These are phyloP conservation scores for Sterna hirundo DNA, from an alignment of 2,113 vertebrate species.

Conservation along the genomic window DNA sequence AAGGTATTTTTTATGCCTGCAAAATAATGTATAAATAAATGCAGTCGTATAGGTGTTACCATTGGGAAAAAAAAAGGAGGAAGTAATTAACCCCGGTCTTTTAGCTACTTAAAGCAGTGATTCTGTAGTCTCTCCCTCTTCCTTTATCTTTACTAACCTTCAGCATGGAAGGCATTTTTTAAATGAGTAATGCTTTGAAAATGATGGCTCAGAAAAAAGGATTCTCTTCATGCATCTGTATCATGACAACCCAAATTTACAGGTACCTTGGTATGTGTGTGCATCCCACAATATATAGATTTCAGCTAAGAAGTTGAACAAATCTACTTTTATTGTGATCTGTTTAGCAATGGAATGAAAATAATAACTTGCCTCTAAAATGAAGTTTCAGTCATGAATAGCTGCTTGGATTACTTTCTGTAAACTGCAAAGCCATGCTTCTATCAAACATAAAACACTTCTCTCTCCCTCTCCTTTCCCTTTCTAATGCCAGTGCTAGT, in stretches of 20 bases:
- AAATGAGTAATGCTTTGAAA: neutral
- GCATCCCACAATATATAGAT: neutral
- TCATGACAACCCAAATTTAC: neutral
- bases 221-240: neutral
- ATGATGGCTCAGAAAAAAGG: neutral
- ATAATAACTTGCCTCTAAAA: neutral
- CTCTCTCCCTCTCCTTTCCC: neutral
- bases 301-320: neutral
- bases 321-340: neutral
- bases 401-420: neutral
- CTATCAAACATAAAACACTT: neutral
- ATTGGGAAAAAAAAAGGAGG: neutral
- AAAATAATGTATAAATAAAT: neutral
- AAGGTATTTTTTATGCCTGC: neutral
- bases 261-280: neutral
- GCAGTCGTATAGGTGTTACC: neutral
- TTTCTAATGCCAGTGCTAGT: neutral
- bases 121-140: neutral
- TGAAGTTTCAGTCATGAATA: neutral
- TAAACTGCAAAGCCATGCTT: neutral
- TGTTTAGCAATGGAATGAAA: neutral
- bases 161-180: neutral
- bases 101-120: neutral
- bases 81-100: fast-evolving
- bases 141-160: neutral